Percentiles rank a stretch among this genome's conserved stretches.
Conservation (phyloP, 2,113 vertebrate genomes). For the Typhlomys cinereus region DNA sequence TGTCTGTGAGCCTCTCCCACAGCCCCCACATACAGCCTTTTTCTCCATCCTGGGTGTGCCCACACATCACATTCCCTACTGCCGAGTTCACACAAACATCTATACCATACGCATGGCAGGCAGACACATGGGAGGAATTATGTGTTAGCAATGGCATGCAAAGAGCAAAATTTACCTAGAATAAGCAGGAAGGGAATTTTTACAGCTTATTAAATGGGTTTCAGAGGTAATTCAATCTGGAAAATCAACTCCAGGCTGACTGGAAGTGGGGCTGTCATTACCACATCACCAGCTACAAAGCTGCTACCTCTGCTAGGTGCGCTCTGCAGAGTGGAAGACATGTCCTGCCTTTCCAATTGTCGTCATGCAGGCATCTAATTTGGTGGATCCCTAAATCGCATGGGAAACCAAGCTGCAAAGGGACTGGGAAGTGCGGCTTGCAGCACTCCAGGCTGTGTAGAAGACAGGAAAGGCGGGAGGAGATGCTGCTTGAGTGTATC, state of each 20-base stretch:
- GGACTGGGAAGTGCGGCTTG: not conserved
- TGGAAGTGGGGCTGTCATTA: not conserved
- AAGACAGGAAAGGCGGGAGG: not conserved
- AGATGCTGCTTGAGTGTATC: not conserved
- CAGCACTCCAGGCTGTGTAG: not conserved
- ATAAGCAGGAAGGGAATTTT: conserved; percentile 7
- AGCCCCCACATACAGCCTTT: not conserved
- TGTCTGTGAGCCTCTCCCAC: not conserved
- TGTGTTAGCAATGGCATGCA: not conserved
- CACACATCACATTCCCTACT: not conserved
- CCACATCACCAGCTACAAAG: not conserved
- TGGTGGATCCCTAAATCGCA: not conserved
- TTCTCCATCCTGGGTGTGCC: not conserved
- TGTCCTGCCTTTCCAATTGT: not conserved
- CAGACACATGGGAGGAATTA: not conserved
- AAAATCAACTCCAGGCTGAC: not conserved
- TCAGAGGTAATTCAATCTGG: not conserved
- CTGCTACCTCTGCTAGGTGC: not conserved
- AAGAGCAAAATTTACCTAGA: not conserved
- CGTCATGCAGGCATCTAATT: not conserved
- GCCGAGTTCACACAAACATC: not conserved
- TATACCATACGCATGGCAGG: not conserved
- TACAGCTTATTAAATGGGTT: not conserved
- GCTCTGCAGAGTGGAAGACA: not conserved
- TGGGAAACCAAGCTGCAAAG: not conserved